These are phyloP conservation scores for Hippocampus zosterae DNA, from an alignment of 2,113 vertebrate species.

Conservation along the genomic window DNA sequence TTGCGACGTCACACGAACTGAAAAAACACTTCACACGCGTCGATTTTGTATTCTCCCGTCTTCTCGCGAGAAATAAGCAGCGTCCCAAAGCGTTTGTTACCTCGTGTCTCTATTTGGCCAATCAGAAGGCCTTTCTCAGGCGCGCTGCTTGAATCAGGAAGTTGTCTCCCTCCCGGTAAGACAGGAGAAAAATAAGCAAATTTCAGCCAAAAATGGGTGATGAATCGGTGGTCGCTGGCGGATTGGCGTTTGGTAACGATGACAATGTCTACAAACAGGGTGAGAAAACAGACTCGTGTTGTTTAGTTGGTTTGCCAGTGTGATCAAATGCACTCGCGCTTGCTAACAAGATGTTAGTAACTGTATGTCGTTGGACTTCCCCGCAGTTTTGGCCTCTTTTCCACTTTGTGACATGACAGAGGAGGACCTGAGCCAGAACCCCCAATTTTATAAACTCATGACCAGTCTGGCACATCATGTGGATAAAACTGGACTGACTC, in stretches of 20 bases:
- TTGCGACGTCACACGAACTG: background rate
- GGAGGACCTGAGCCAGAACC: conserved; percentile 75
- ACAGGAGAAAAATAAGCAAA: accelerated
- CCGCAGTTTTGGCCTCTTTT: conserved; percentile 66
- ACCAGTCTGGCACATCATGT: conserved; percentile 72
- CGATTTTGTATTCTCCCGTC: background rate
- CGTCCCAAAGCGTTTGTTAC: background rate
- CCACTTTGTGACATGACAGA: conserved; percentile 73
- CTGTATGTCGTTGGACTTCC: background rate
- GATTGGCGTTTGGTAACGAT: conserved; percentile 34
- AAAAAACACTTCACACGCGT: background rate
- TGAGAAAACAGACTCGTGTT: conserved; percentile 22
- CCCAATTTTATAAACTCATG: conserved; percentile 76
- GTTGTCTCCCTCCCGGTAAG: background rate
- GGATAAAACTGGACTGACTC: conserved; percentile 74
- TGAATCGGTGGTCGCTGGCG: background rate
- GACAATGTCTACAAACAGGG: conserved; percentile 64
- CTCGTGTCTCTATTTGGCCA: conserved; percentile 23
- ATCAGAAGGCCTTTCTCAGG: conserved; percentile 26
- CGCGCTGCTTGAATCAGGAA: conserved; percentile 55
- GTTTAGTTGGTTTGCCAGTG: background rate
- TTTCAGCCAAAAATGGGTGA: conserved; percentile 30
- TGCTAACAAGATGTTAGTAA: background rate
- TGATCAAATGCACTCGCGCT: background rate
- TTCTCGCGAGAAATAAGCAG: background rate